Percentiles rank a stretch among this genome's conserved stretches.
These are phyloP conservation scores for Cochlearius cochlearius DNA, from an alignment of 2,113 vertebrate genomes.

Conservation along the genomic window DNA sequence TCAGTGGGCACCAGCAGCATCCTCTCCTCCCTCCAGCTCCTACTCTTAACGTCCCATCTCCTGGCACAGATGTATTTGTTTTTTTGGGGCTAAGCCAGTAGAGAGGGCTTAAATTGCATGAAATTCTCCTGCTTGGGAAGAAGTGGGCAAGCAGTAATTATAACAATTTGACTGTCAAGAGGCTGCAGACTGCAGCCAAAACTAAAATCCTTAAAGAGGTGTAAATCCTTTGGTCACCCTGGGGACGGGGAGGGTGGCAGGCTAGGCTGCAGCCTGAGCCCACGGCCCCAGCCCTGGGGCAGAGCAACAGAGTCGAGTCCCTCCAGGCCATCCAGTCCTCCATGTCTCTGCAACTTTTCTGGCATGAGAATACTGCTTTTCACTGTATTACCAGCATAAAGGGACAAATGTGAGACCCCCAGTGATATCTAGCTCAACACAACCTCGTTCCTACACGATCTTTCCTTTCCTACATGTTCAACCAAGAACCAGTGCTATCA, in stretches of 20 bases:
- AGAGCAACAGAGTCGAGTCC: neutral
- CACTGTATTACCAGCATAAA: neutral
- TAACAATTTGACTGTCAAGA: neutral
- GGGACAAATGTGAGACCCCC: neutral
- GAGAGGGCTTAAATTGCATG: neutral
- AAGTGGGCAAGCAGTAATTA: neutral
- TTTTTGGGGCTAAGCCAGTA: neutral
- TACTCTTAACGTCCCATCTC: neutral
- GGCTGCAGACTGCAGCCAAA: neutral
- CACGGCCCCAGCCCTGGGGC: neutral
- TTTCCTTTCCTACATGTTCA: neutral
- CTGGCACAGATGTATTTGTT: rapidly evolving
- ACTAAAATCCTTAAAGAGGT: neutral
- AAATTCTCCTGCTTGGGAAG: neutral
- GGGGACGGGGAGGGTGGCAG: neutral
- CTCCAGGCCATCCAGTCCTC: neutral
- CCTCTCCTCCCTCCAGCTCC: neutral
- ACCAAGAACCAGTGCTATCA: rapidly evolving
- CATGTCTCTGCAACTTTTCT: neutral
- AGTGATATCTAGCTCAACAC: neutral
- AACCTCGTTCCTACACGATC: rapidly evolving
- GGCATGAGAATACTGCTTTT: neutral
- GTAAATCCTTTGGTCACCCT: too few relatives aligned
- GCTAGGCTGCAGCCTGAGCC: neutral
- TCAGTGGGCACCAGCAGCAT: neutral